phyloP scores from a whole-genome alignment of 2,113 vertebrate genomes.

The Psilopsiagon aurifrons region DNA sequence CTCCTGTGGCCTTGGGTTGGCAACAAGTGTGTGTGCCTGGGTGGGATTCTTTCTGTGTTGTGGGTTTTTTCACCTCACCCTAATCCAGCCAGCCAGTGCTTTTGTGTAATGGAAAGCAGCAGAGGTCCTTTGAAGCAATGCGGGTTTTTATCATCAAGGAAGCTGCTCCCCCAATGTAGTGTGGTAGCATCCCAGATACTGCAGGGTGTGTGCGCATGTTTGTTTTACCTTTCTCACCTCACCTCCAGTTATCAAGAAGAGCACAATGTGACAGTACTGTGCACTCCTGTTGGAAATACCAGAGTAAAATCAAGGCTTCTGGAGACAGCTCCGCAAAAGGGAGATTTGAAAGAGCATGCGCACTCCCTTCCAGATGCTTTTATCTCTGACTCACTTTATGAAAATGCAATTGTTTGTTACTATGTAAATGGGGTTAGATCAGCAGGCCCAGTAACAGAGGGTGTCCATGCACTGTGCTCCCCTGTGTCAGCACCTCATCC shows the following conservation, averaged over 20 bases:
- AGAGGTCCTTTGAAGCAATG: not conserved
- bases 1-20: not conserved
- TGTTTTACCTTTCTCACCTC: not conserved
- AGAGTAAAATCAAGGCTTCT: not conserved
- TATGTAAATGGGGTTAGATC: not conserved
- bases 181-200: not conserved
- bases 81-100: not conserved
- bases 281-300: not conserved
- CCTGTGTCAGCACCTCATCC: not conserved
- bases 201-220: accelerated
- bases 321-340: not conserved
- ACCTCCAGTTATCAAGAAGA: not conserved
- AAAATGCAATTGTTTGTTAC: slow-evolving; percentile 27
- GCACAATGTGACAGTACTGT: not conserved
- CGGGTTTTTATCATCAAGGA: not conserved
- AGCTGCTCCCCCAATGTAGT: not conserved
- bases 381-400: slow-evolving; percentile 43
- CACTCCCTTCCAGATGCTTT: slow-evolving; percentile 12
- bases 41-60: not conserved
- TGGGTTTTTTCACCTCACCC: not conserved
- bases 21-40: not conserved
- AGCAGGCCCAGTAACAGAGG: not conserved
- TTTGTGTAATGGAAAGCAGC: not conserved
- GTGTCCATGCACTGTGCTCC: not conserved
- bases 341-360: slow-evolving; percentile 3